These are phyloP conservation scores for Acholoe squamosa DNA, from an alignment of 2,888 invertebrate species.

Conservation along the genomic window DNA sequence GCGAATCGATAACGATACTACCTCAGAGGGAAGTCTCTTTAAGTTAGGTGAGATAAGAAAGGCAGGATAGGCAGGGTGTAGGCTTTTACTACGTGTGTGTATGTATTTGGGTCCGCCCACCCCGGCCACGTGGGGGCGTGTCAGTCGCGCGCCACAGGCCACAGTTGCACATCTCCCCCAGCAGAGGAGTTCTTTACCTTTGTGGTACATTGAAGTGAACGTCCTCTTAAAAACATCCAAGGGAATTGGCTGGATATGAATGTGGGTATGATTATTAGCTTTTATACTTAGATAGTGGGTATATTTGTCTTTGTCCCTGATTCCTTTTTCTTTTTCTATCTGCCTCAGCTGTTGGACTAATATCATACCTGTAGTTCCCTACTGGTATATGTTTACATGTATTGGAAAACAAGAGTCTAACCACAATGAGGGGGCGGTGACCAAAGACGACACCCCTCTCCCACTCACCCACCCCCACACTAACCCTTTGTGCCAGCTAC, in stretches of 20 bases:
- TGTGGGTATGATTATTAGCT: too few relatives aligned
- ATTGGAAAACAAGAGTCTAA: too few relatives aligned
- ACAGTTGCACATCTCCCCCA: neutral
- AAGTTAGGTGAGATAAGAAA: conserved; percentile 13
- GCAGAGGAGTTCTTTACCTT: too few relatives aligned
- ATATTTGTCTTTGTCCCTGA: too few relatives aligned
- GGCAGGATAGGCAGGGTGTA: neutral
- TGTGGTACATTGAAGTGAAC: too few relatives aligned
- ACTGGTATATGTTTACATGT: too few relatives aligned
- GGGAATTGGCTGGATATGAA: too few relatives aligned
- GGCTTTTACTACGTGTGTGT: neutral
- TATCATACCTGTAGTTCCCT: neutral
- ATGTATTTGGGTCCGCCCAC: neutral
- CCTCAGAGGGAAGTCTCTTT: neutral
- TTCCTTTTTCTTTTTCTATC: too few relatives aligned
- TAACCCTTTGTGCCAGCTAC: neutral
- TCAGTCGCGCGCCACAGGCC: neutral
- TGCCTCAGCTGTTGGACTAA: too few relatives aligned
- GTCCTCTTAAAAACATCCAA: too few relatives aligned
- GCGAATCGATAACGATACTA: neutral
- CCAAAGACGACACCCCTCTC: neutral
- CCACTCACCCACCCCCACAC: neutral
- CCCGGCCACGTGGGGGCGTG: neutral
- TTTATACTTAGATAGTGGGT: too few relatives aligned
- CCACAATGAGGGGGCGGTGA: neutral